Base-by-base conservation (phyloP, 53 echinoderm and acorn worm species). In the Zoroaster sp. region DNA sequence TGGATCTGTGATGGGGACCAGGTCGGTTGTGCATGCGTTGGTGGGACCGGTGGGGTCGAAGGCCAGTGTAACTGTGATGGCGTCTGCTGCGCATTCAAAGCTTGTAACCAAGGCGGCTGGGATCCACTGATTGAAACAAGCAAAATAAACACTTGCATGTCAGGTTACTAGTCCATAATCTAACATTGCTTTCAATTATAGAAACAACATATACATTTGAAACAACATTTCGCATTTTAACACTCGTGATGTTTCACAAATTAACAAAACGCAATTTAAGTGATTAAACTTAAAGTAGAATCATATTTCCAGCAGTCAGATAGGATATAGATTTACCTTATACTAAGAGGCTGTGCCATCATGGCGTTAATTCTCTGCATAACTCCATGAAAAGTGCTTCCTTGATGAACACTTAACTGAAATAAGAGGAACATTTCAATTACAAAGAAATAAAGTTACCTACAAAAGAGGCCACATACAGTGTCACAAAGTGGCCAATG, bases 301-400 rank as follows among this genome's bases (percentile, higher is more conserved):
- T 3, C n/a, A 40, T 74, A 74, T 28, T 41, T 32, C 8, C 1
- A 9, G 1, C 1, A 10, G 40, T 20, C 0, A 10, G 0, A 21
- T 12, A 1, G 1, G 28, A 42, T 14, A 4, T 43, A 33, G 2
- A n/a, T 28, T 74, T 41, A 74, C 74, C 74, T 40, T n/a, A 40
- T 74, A 40, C 37, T n/a, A 4, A 34, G 55, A 4, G 53, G 21
- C 18, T 55, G 53, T 55, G 79, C 40, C 59, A 65, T 79, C 59
- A 79, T 79, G 23, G 79, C 65, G 33, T 79, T 10, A 20, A 79
- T 38, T 36, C 55, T 40, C 37, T 65, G 30, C 79, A 79, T 79
- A 25, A 79, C 79, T n/a, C 36, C 79, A 9, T 15, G 38, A 65
- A 79, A 20, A 59, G 79, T 77, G 6, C 49, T 32, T 42, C 31